phyloP scores from a whole-genome alignment of 2,888 invertebrate species.

The Ametastegia equiseti region DNA sequence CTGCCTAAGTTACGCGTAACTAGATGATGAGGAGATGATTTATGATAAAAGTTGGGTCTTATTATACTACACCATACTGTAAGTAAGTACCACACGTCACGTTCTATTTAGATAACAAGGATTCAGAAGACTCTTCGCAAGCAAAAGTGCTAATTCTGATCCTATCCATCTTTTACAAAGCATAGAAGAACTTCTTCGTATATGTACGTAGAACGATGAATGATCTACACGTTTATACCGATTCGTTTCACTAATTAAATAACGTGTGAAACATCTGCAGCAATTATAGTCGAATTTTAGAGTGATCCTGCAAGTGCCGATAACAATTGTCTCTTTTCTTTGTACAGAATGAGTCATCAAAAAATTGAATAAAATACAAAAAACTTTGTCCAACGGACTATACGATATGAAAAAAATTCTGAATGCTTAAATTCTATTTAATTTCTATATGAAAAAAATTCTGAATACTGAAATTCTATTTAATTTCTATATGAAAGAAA shows the following conservation, averaged over 20 bases:
- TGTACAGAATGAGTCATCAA: no score
- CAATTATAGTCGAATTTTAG: background rate
- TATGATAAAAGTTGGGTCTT: slow-evolving; percentile 32
- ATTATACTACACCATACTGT: background rate
- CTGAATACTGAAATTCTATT: background rate
- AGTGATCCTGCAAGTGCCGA: background rate
- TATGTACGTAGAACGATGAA: background rate
- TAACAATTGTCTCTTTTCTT: background rate
- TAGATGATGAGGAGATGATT: slow-evolving; percentile 22
- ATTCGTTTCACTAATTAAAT: background rate
- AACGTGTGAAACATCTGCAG: background rate
- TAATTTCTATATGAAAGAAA: background rate
- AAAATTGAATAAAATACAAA: background rate
- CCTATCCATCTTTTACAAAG: background rate
- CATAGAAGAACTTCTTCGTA: no score
- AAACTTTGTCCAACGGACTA: background rate
- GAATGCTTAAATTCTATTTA: background rate
- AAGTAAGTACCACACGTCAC: background rate
- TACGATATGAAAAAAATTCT: background rate
- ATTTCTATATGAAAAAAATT: background rate
- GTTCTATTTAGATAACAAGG: slow-evolving; percentile 41
- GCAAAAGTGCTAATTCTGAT: background rate
- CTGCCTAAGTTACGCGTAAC: background rate
- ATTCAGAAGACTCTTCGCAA: background rate
- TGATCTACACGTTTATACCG: background rate